Base-by-base conservation (phyloP, 2,797 vertebrate species). In the Rhynchotus rufescens region DNA sequence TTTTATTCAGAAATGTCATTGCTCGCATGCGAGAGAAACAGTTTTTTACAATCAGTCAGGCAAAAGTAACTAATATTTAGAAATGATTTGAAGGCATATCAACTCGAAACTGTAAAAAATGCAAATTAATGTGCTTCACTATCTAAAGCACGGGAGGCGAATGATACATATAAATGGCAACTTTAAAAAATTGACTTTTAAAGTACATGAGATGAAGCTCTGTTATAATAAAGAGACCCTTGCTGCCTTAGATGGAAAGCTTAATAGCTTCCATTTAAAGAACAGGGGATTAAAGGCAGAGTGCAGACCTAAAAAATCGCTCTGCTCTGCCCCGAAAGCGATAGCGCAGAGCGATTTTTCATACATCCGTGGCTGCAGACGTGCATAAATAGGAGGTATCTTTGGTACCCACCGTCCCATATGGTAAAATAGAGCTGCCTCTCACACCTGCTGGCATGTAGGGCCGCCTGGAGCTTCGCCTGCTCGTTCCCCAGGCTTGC, bases 1-100 rank as follows among this genome's bases (percentile, higher is more conserved):
- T 96, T 93, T 95, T 82, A 81, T 85, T 91, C 57, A 71, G 47
- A 88, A 88, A 84, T 93, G 76, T 92, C 92, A 81, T 86, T 83
- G 44, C 84, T 85, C 82, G 66, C 47, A 7, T 73, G 71, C 30
- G 44, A 92, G n/a, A 75, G 80, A 88, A 93, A 86, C 45, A 67
- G 64, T 79, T 95, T 76, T 90, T 94, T 79, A 72, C 78, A 52
- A 95, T 91, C 88, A 88, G 73, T 88, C 89, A 93, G 65, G 77
- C 66, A 86, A 88, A 82, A 71, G 61, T 69, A 80, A 47, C 68
- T 89, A 68, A 83, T 86, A 61, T 73, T 88, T 86, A 74, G 69
- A 76, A 88, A 68, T 80, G 65, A 92, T 92, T 65, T 95, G 89
- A 91, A 88, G 79, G 73, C 80, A 73, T 80, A 90, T 28, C 6